Base-by-base conservation (phyloP, 2,797 vertebrate genomes). In the Chrysocyon brachyurus region DNA sequence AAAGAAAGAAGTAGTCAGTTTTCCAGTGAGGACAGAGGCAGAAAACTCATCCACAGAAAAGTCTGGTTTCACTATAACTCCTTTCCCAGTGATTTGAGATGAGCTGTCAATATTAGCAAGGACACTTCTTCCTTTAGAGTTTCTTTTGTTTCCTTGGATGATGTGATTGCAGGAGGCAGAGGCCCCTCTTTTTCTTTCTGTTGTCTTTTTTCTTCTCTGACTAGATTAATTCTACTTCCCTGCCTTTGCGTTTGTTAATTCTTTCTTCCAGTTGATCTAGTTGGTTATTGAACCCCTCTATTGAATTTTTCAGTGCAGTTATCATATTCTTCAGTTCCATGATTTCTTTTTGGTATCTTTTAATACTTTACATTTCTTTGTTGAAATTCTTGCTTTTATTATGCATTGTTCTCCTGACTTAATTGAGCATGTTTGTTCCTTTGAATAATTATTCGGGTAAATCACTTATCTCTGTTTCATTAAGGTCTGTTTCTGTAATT, bases 1-100 rank as follows among this genome's bases (percentile, higher is more conserved):
- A 99, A 70, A 99, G 98, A 96, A 99, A 99, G 98, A 99, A 0
- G 99, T 99, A 14, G 99, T 99, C 88, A 99, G 97, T 5, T 98
- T 82, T 59, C 99, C 99, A 68, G 98, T 99, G 89, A 99, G 99
- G 0, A 98, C 95, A 3, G 98, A 93, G 0, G 63, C 6, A 0
- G 98, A 98, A 49, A 98, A 96, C 1, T 96, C 19, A 86, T 99
- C 98, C 66, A 99, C 98, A 0, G 28, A 0, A 0, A 99, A 98
- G 19, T 19, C 56, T 1, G 96, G 83, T 22, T 85, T 61, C 56
- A 26, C 73, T 0, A 79, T 33, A 19, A 36, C 84, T 40, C 70
- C 11, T 28, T 57, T 97, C 96, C 98, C 63, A 31, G 46, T 19
- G 94, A 70, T 21, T 0, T 24, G 68, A 40, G 84, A 21, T 12